A percentile compares a stretch with the other conserved stretches of the same genome.
phyloP scores from a whole-genome alignment of 2,888 invertebrate genomes.

The Euplagia quadripunctaria region DNA sequence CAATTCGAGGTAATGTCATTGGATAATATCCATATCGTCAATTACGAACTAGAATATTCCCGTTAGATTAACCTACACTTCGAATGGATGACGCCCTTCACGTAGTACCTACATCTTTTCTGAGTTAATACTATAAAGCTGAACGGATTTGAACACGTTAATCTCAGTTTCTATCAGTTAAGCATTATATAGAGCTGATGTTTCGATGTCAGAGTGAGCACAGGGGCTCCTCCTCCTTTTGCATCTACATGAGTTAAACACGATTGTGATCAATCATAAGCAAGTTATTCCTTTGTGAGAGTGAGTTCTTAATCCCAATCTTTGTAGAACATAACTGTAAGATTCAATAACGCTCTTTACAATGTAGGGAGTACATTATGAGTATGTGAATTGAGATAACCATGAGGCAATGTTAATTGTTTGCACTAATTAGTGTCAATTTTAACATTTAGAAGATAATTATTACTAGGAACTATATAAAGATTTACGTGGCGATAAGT shows the following conservation, averaged over 20 bases:
- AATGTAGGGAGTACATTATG: neutral
- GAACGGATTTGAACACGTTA: neutral
- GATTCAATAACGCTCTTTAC: no score
- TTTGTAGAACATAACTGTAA: no score
- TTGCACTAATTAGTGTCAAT: slow-evolving; percentile 30
- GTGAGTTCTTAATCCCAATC: no score
- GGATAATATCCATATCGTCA: no score
- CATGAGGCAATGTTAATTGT: slow-evolving; percentile 38
- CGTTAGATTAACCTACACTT: no score
- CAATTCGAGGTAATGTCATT: no score
- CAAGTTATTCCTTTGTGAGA: no score
- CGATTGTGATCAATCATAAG: no score
- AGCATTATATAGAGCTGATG: neutral
- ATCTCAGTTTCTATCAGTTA: neutral
- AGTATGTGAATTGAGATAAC: slow-evolving; percentile 4
- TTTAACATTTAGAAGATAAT: slow-evolving; percentile 36
- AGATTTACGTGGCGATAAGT: neutral
- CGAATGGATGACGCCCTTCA: neutral
- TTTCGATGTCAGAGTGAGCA: neutral
- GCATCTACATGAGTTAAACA: neutral
- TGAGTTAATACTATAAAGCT: neutral
- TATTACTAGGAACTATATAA: slow-evolving; percentile 32
- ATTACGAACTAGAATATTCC: no score
- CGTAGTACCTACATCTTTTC: neutral
- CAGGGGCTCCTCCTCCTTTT: neutral